Base-by-base conservation (phyloP, 2,797 vertebrate species). In the Lithobates sylvaticus region DNA sequence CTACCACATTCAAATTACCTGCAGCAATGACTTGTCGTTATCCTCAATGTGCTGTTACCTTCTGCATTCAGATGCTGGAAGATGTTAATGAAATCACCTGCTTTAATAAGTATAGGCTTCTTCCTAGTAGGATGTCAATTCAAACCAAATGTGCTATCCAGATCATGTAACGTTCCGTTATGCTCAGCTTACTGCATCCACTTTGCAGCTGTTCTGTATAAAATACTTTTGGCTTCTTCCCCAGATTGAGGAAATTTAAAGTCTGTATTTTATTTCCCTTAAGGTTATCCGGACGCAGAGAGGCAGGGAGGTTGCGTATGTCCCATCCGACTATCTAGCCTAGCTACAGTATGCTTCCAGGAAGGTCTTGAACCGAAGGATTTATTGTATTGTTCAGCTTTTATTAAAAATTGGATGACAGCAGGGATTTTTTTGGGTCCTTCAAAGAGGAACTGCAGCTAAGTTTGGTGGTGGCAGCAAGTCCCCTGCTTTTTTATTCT, bases 11-110 rank as follows among this genome's bases (percentile, higher is more conserved):
- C n/a, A 80, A 84, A 87, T 84, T 69, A 84, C 81, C 71, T 68
- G 81, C 73, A 84, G 81, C 86, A 80, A 78, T 84, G 76, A 64
- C 83, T 87, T 75, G 84, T 74, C 71, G 42, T 83, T 83, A 87
- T 75, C 68, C 78, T 68, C 64, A 87, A 87, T 78, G 50, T 84
- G 61, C 69, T 79, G 42, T 69, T 87, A 75, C 86, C 44, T 79
- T 87, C 70, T 79, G 69, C 76, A 83, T 23, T 74, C 54, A 78
- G 44, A 87, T 79, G 26, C 70, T 61, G 12, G 39, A 74, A 78
- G 81, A 87, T 79, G 81, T 69, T 87, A 84, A 87, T 87, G 81
- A 87, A 87, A 79, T 79, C 86, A 78, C 81, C 86, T 87, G 86
- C 74, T 79, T 79, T 83, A 72, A 83, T 87, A 87, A 39, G 76